Evolutionary conservation across 2,797 vertebrate genomes (phyloP).

Genomic region (Melanotaenia trifasciata): DNA sequence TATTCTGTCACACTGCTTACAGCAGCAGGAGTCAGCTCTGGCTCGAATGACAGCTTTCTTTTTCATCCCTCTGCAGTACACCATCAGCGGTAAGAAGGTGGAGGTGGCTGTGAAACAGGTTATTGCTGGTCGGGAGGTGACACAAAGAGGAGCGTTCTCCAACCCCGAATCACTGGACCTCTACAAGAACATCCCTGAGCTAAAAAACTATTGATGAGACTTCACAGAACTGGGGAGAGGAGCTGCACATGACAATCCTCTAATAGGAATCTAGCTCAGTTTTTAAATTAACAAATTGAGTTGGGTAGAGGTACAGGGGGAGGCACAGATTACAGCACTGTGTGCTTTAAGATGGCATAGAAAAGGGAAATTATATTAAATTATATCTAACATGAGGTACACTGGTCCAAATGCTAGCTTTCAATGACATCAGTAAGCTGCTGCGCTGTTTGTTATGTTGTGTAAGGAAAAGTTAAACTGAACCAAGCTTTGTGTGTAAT

Average conservation of each 20-base stretch:
- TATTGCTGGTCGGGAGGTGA: conserved; percentile 90
- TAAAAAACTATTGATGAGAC: conserved; percentile 87
- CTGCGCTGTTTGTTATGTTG: conserved; percentile 9
- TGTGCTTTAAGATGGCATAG: conserved; percentile 11
- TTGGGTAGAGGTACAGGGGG: conserved; percentile 14
- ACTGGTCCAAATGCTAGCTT: conserved; percentile 20
- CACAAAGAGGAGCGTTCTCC: conserved; percentile 91
- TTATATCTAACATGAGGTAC: neutral
- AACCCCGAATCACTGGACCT: conserved; percentile 94
- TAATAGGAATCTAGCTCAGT: neutral
- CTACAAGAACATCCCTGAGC: conserved; percentile 92
- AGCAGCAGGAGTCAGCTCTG: conserved; percentile 10
- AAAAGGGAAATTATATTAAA: conserved; percentile 7
- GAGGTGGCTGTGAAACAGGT: conserved; percentile 97
- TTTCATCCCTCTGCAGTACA: conserved; percentile 86
- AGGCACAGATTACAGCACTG: conserved; percentile 5
- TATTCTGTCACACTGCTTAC: conserved; percentile 3
- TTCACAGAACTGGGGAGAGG: conserved; percentile 6
- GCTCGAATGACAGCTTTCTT: conserved; percentile 18
- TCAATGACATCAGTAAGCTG: conserved; percentile 11
- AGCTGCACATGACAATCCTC: neutral
- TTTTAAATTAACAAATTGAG: conserved; percentile 44
- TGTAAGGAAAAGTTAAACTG: conserved; percentile 29
- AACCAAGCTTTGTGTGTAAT: conserved; percentile 33
- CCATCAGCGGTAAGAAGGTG: conserved; percentile 96